Conservation (phyloP, 2,888 invertebrate species). For the Agrochola lychnidis region DNA sequence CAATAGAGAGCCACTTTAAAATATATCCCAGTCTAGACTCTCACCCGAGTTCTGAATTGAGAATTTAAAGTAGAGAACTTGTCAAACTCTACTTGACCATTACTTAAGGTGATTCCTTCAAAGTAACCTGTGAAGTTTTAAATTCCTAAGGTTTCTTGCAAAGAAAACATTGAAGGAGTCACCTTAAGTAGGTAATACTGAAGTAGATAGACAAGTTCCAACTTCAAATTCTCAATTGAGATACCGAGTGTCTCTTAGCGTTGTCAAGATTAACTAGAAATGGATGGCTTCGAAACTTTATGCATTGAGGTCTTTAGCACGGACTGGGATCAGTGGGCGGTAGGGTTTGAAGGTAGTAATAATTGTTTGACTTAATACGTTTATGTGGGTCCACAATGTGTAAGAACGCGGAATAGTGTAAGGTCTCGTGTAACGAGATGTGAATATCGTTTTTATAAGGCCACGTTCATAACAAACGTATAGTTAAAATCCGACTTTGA, state of each 20-base stretch:
- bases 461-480: neutral
- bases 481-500: too few relatives aligned
- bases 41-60: neutral
- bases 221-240: neutral
- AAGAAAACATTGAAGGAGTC: neutral
- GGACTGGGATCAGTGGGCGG: neutral
- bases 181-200: too few relatives aligned
- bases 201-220: neutral
- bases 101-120: too few relatives aligned
- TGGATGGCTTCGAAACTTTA: slow-evolving; percentile 42
- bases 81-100: slow-evolving; percentile 4
- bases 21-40: slow-evolving; percentile 60
- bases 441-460: neutral
- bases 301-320: slow-evolving; percentile 21
- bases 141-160: neutral
- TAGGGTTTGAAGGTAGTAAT: slow-evolving; percentile 16
- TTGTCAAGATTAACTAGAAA: slow-evolving; percentile 44
- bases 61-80: neutral
- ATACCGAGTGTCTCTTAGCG: slow-evolving; percentile 27
- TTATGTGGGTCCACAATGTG: neutral
- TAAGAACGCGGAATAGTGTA: neutral
- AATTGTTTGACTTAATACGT: slow-evolving; percentile 6
- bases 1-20: slow-evolving; percentile 67
- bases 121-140: neutral
- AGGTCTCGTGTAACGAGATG: neutral